A percentile compares a stretch with the other conserved stretches of the same genome.
phyloP scores from a whole-genome alignment of 1,140 invertebrate genomes.

The Zophobas atratus region DNA sequence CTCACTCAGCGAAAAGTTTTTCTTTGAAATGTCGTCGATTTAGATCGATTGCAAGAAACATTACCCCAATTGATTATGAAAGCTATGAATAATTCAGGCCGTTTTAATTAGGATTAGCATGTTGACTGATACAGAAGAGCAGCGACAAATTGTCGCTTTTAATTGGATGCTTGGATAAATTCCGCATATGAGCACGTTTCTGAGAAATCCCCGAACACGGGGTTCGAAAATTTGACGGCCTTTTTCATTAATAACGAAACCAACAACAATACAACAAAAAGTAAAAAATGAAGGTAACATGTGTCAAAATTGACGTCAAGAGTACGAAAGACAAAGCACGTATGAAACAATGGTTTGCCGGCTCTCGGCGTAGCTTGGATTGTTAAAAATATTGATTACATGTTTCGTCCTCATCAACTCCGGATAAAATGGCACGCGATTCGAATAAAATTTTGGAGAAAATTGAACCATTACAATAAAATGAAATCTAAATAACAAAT shows the following conservation, averaged over 20 bases:
- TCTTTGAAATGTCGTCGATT: too few relatives aligned
- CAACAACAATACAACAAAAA: conserved; percentile 11
- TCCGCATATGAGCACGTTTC: neutral
- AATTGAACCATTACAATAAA: conserved; percentile 9
- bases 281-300: neutral
- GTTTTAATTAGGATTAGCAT: conserved; percentile 4
- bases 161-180: conserved; percentile 10
- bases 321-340: conserved; percentile 29
- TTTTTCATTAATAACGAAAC: conserved; percentile 13
- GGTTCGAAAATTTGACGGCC: too few relatives aligned
- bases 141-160: conserved; percentile 4
- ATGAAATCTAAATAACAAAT: conserved; percentile 30
- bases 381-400: conserved; percentile 37
- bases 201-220: neutral
- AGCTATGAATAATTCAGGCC: conserved; percentile 4
- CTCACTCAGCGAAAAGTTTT: too few relatives aligned
- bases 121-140: neutral
- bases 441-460: conserved; percentile 29
- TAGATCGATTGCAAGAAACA: neutral
- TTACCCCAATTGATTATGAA: neutral
- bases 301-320: conserved; percentile 7
- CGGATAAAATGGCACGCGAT: conserved; percentile 36
- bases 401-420: conserved; percentile 20
- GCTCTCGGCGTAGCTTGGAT: conserved; percentile 18
- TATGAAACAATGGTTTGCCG: conserved; percentile 30